Percentiles rank a stretch among this genome's conserved stretches.
Evolutionary conservation across 2,888 invertebrate species (phyloP).

Genomic region (Antheraea yamamai): DNA sequence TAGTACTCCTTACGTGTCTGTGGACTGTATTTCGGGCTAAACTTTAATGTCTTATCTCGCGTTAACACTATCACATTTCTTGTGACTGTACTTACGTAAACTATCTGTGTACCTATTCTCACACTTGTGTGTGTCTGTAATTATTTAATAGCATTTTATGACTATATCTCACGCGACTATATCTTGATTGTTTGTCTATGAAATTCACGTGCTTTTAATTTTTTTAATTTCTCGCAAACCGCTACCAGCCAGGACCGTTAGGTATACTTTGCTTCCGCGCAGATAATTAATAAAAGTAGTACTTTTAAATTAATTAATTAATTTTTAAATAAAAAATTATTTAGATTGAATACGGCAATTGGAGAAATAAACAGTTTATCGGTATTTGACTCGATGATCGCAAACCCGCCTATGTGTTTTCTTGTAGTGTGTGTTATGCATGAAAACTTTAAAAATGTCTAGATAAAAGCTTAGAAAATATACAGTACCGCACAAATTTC

Average conservation of each 20-base stretch:
- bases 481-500: background rate
- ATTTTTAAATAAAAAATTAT: constrained; percentile 23
- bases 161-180: constrained; percentile 59
- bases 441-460: background rate
- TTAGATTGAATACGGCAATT: constrained; percentile 14
- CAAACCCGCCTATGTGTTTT: constrained; percentile 73
- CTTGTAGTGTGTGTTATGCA: constrained; percentile 53
- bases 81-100: constrained; percentile 52
- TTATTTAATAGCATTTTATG: constrained; percentile 62
- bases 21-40: constrained; percentile 71
- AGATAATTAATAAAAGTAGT: constrained; percentile 40
- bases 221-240: constrained; percentile 64
- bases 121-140: constrained; percentile 73
- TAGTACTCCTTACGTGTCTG: constrained; percentile 44
- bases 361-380: constrained; percentile 19
- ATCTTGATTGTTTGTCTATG: constrained; percentile 53
- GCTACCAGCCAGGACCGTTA: constrained; percentile 56
- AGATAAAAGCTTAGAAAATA: background rate
- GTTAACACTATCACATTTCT: constrained; percentile 54
- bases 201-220: constrained; percentile 68
- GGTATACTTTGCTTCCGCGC: constrained; percentile 58
- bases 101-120: constrained; percentile 40
- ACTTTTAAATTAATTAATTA: constrained; percentile 12
- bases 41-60: constrained; percentile 49
- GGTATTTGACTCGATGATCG: constrained; percentile 74